phyloP scores from a whole-genome alignment of 2,113 vertebrate genomes.

The Melanotaenia duboulayi region DNA sequence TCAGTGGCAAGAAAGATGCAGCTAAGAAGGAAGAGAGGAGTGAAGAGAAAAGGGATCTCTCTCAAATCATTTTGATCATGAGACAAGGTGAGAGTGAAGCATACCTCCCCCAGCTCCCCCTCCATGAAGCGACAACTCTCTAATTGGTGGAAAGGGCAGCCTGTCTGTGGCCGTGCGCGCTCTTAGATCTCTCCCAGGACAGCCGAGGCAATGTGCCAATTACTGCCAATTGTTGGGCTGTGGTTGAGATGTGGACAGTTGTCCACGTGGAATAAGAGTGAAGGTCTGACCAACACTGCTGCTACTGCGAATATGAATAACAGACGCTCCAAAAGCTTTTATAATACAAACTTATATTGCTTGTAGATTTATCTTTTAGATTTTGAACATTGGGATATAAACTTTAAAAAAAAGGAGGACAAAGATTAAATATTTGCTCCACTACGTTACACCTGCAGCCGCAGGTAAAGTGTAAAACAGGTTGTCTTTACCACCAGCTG shows the following conservation, averaged over 20 bases:
- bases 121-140: slow-evolving; percentile 73
- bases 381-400: slow-evolving; percentile 10
- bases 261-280: slow-evolving; percentile 79
- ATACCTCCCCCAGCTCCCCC: slow-evolving; percentile 74
- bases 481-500: slow-evolving; percentile 8
- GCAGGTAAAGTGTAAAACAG: not conserved
- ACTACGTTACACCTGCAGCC: not conserved
- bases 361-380: not conserved
- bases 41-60: slow-evolving; percentile 63
- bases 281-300: slow-evolving; percentile 60
- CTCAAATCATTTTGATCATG: slow-evolving; percentile 81
- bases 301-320: slow-evolving; percentile 66
- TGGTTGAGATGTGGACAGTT: slow-evolving; percentile 86
- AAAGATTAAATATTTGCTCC: not conserved
- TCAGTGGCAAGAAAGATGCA: slow-evolving; percentile 53
- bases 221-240: slow-evolving; percentile 85
- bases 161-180: slow-evolving; percentile 71
- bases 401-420: not conserved
- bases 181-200: slow-evolving; percentile 84
- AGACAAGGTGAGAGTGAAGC: slow-evolving; percentile 73
- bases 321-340: slow-evolving; percentile 12
- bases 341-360: slow-evolving; percentile 9
- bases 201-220: slow-evolving; percentile 82
- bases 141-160: slow-evolving; percentile 86
- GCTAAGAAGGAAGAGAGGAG: slow-evolving; percentile 49